phyloP scores from a whole-genome alignment of 2,797 vertebrate genomes.

The Oreonectes daqikongensis region DNA sequence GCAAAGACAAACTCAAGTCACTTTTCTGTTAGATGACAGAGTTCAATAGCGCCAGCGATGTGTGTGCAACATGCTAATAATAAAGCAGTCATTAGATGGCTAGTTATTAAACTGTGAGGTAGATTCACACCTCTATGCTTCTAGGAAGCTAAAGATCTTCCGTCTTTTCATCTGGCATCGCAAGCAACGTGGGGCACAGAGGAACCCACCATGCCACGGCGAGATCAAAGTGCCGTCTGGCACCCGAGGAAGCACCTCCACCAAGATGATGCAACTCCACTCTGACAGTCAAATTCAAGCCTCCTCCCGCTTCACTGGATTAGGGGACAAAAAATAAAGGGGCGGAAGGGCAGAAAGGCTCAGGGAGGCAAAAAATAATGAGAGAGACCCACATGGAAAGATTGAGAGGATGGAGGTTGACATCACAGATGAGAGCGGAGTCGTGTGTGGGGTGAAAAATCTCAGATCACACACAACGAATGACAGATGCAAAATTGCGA shows the following conservation, averaged over 20 bases:
- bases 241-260: conserved; percentile 35
- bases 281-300: conserved; percentile 6
- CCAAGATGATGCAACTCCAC: conserved; percentile 14
- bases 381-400: conserved; percentile 19
- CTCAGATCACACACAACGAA: conserved; percentile 31
- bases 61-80: conserved; percentile 16
- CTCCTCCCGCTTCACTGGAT: conserved; percentile 13
- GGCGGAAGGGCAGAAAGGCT: conserved; percentile 10
- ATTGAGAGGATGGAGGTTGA: background rate
- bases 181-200: conserved; percentile 10
- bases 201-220: conserved; percentile 11
- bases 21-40: conserved; percentile 19
- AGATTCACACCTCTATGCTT: background rate
- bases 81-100: conserved; percentile 17
- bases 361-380: background rate
- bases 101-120: conserved; percentile 27
- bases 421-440: conserved; percentile 4
- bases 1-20: conserved; percentile 16
- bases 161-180: conserved; percentile 46
- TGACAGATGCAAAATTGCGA: conserved; percentile 51
- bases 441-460: background rate
- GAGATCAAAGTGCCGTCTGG: conserved; percentile 51
- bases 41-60: conserved; percentile 2
- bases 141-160: conserved; percentile 3
- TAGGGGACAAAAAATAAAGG: background rate